Conservation (phyloP, 2,797 vertebrate genomes). For the Macroramphosus scolopax region DNA sequence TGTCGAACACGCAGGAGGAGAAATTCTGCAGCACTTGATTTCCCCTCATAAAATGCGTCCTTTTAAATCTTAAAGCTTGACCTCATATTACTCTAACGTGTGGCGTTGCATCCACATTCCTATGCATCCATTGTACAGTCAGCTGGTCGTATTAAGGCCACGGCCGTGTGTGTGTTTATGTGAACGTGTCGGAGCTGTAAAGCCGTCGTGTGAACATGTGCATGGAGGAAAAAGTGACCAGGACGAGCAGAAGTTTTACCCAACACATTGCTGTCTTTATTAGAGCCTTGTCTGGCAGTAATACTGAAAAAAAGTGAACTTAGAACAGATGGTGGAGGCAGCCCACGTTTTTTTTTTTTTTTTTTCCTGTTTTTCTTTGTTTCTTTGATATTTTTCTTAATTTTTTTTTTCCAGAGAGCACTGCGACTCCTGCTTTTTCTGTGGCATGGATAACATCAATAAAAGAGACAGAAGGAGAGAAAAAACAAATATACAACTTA, state of each 20-base stretch:
- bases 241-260: conserved; percentile 77
- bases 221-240: conserved; percentile 66
- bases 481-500: conserved; percentile 99
- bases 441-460: conserved; percentile 99
- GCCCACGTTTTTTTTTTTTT: conserved; percentile 83
- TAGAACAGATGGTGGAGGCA: conserved; percentile 91
- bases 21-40: too few relatives aligned
- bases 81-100: too few relatives aligned
- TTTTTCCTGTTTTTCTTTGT: conserved; percentile 73
- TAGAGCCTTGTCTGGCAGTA: conserved; percentile 98
- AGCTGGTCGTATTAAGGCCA: too few relatives aligned
- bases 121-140: too few relatives aligned
- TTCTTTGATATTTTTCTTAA: conserved; percentile 76
- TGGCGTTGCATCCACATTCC: too few relatives aligned
- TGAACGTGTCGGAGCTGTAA: too few relatives aligned
- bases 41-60: too few relatives aligned
- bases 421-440: conserved; percentile 91
- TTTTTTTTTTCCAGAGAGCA: conserved; percentile 89
- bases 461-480: conserved; percentile 88
- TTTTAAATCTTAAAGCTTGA: too few relatives aligned
- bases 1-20: too few relatives aligned
- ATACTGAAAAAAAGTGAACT: conserved; percentile 99
- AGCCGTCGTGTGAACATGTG: conserved; percentile 40
- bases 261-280: conserved; percentile 99
- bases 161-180: too few relatives aligned